Percentiles rank a stretch among this genome's conserved stretches.
These are phyloP conservation scores for Spermophilus dauricus DNA, from an alignment of 2,113 vertebrate species.

Conservation along the genomic window DNA sequence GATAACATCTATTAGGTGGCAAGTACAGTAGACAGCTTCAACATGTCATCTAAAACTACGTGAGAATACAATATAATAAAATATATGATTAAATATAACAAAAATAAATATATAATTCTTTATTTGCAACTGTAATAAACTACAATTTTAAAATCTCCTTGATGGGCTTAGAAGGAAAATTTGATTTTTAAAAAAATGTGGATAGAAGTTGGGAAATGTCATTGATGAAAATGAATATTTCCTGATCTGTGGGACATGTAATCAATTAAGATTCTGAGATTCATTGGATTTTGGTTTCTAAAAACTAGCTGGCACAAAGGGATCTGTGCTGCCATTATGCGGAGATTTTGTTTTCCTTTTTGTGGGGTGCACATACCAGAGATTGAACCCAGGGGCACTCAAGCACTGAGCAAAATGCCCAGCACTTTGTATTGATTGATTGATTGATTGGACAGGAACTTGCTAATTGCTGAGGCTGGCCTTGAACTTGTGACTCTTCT, in stretches of 20 bases:
- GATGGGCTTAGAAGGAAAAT: neutral
- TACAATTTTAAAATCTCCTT: neutral
- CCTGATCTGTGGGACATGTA: neutral
- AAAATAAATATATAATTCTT: neutral
- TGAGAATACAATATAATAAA: neutral
- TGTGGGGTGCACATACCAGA: no score
- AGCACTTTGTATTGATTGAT: no score
- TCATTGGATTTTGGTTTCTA: neutral
- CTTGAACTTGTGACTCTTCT: no score
- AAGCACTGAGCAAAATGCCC: no score
- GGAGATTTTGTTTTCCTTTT: neutral
- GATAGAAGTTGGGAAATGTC: neutral
- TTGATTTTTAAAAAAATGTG: neutral
- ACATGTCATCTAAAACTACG: neutral
- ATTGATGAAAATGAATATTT: neutral
- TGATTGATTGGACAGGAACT: no score
- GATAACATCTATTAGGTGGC: neutral
- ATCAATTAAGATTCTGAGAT: neutral
- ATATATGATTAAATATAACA: neutral
- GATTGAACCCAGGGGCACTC: no score
- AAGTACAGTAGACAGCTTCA: neutral
- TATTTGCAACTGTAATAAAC: neutral
- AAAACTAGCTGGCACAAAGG: neutral
- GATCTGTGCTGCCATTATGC: neutral
- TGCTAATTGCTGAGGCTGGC: no score